Conservation (phyloP, 2,888 invertebrate genomes). For the Drosophila formosana region DNA sequence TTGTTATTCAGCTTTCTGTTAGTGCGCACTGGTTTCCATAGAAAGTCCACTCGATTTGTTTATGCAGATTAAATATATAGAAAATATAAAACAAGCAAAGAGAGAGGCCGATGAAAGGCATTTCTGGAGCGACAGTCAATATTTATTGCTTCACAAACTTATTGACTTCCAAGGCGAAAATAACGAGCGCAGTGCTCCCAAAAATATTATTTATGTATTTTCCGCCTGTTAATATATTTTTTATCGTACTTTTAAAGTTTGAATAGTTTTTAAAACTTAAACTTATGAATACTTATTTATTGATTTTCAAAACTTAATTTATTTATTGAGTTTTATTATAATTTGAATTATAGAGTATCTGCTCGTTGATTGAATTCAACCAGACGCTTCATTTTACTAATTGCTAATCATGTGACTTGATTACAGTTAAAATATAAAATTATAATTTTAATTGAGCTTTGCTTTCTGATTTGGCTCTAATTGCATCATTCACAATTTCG, state of each 20-base stretch:
- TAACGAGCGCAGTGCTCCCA: neutral
- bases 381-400: conserved; percentile 8
- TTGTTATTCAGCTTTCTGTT: conserved; percentile 37
- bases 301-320: no score
- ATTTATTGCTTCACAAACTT: conserved; percentile 11
- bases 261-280: no score
- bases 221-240: neutral
- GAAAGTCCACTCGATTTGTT: conserved; percentile 39
- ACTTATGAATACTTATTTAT: no score
- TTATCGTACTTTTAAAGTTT: no score
- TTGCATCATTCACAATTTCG: conserved; percentile 16
- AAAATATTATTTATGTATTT: neutral
- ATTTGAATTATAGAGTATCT: neutral
- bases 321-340: no score
- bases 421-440: conserved; percentile 14
- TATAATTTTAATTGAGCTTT: conserved; percentile 17
- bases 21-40: conserved; percentile 38
- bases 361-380: neutral
- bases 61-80: conserved; percentile 31
- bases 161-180: conserved; percentile 5
- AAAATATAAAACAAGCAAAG: conserved; percentile 17
- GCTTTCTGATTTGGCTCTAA: conserved; percentile 10
- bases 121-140: conserved; percentile 16
- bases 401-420: conserved; percentile 19
- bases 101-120: conserved; percentile 8